Evolutionary conservation across 2,888 invertebrate species (phyloP).

Genomic region (Eledone cirrhosa): DNA sequence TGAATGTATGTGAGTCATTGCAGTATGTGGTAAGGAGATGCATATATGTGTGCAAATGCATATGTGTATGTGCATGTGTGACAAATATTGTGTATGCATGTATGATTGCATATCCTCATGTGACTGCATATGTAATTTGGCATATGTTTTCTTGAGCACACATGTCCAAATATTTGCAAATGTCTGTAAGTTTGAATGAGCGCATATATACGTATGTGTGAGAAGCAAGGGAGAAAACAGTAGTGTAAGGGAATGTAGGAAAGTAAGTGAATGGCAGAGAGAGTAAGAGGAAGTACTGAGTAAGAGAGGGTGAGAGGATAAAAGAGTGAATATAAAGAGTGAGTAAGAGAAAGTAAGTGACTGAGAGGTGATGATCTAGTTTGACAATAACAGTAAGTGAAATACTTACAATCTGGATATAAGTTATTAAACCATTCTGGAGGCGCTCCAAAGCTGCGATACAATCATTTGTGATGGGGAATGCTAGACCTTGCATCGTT

Average conservation of each 20-base stretch:
- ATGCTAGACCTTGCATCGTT: conserved; percentile 86
- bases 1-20: background rate
- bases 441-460: conserved; percentile 80
- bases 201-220: no score
- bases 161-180: no score
- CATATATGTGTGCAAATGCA: no score
- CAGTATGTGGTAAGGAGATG: no score
- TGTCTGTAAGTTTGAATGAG: no score
- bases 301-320: background rate
- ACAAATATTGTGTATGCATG: no score
- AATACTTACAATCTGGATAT: conserved; percentile 82
- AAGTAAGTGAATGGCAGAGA: background rate
- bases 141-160: no score
- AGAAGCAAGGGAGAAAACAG: background rate
- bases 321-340: background rate
- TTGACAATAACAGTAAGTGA: background rate
- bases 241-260: background rate
- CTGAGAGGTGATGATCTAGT: background rate
- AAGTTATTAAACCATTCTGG: conserved; percentile 80
- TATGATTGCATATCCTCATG: no score
- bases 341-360: background rate
- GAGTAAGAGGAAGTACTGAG: background rate
- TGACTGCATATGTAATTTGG: no score
- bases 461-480: conserved; percentile 87
- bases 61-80: no score